These are phyloP conservation scores for Leptoclinus maculatus DNA, from an alignment of 2,797 vertebrate species.

Conservation along the genomic window DNA sequence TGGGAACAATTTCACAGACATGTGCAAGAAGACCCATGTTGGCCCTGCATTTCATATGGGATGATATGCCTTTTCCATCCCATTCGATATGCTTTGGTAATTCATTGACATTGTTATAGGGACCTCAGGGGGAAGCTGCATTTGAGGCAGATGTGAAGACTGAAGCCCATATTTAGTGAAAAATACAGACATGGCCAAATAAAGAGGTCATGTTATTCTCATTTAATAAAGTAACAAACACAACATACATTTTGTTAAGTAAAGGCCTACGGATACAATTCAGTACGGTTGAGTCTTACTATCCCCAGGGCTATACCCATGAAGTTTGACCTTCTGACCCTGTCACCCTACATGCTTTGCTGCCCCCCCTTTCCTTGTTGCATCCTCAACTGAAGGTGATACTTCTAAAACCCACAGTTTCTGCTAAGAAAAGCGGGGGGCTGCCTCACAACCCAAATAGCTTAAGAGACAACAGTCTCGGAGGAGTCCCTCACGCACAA, in stretches of 20 bases:
- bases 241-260: background rate
- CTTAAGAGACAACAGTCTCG: constrained; percentile 57
- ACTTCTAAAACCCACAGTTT: constrained; percentile 50
- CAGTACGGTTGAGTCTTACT: constrained; percentile 11
- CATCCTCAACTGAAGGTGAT: constrained; percentile 58
- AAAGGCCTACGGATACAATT: background rate
- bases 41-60: constrained; percentile 39
- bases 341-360: constrained; percentile 7
- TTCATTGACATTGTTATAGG: constrained; percentile 43
- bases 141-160: constrained; percentile 35
- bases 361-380: constrained; percentile 13
- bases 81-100: constrained; percentile 55
- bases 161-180: constrained; percentile 5
- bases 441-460: constrained; percentile 56
- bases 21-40: constrained; percentile 36
- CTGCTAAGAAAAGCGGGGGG: constrained; percentile 36
- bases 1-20: constrained; percentile 53
- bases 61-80: constrained; percentile 53
- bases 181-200: constrained; percentile 14
- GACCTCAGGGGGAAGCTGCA: constrained; percentile 24
- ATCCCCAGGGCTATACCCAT: constrained; percentile 15
- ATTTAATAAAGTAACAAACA: constrained; percentile 4
- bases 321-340: constrained; percentile 40
- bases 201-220: background rate
- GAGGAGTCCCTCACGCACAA: constrained; percentile 64